These are phyloP conservation scores for Pseudoips prasinana DNA, from an alignment of 2,888 invertebrate species.

Conservation along the genomic window DNA sequence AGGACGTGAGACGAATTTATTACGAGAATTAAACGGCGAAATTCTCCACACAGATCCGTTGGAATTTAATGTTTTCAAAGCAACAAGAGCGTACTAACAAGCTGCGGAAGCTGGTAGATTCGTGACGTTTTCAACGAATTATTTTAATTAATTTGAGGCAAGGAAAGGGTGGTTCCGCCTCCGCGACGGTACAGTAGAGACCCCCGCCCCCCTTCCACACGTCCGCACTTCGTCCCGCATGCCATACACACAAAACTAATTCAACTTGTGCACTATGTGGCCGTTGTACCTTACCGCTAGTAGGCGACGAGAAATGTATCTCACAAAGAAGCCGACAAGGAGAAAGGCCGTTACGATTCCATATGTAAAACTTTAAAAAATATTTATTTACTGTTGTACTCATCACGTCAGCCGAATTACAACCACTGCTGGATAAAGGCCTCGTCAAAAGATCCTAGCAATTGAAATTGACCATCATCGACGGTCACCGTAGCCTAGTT, in stretches of 20 bases:
- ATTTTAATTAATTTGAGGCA: conserved; percentile 56
- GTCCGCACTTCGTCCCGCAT: conserved; percentile 3
- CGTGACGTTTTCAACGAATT: conserved; percentile 50
- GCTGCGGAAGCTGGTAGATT: conserved; percentile 41
- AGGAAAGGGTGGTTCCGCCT: conserved; percentile 33
- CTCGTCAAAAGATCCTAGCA: too few relatives aligned
- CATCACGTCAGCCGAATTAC: too few relatives aligned
- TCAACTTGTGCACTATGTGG: conserved; percentile 36
- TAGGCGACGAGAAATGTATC: too few relatives aligned
- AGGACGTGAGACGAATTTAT: conserved; percentile 38
- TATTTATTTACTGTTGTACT: too few relatives aligned
- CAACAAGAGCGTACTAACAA: conserved; percentile 51
- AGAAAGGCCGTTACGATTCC: too few relatives aligned
- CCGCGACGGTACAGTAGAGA: conserved; percentile 1
- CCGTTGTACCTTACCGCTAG: too few relatives aligned
- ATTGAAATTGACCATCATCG: too few relatives aligned
- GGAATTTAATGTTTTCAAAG: conserved; percentile 44
- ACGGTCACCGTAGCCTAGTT: too few relatives aligned
- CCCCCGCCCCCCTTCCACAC: conserved; percentile 5
- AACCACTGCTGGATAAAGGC: too few relatives aligned
- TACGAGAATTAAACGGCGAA: conserved; percentile 32
- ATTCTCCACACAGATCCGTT: conserved; percentile 30
- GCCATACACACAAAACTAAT: conserved; percentile 37
- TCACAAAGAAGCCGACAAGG: too few relatives aligned
- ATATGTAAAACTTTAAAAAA: too few relatives aligned